Evolutionary conservation across 2,797 vertebrate genomes (phyloP), one percentile per base, ranked within the genome.

Genomic region (Lophius americanus): DNA sequence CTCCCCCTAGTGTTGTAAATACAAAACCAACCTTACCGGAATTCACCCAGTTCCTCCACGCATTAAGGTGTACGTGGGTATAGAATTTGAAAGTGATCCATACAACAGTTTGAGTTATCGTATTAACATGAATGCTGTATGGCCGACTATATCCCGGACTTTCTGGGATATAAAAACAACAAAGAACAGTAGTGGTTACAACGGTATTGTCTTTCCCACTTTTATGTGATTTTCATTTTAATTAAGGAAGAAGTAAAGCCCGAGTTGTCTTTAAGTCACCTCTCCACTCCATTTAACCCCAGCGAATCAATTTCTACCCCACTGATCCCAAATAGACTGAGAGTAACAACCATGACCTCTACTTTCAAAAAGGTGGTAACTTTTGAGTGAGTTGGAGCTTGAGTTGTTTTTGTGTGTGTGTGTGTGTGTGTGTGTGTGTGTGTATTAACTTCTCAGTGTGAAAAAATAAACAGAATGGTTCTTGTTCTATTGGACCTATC

Each of bases 251-350:
- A 43, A 23, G 4, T 2, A 72, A 62, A 35, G 49, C 42, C 62
- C 35, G 54, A 14, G 8, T 36, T 57, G 36, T 70, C 13, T 54
- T 70, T 49, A 63, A 74, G 55, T 68, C 47, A 59, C 64, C 62
- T 64, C 43, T 63, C 51, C 53, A 52, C 37, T 55, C 49, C 74
- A 65, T 73, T 75, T 79, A 76, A 78, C 51, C 53, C 37, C 1
- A 1, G 46, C 49, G 72, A 69, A 47, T 79, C 62, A 68, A 81
- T 79, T 78, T 78, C 64, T 63, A 55, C 50, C 58, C 57, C 58
- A 43, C 13, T 61, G 68, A 60, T 68, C 36, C 44, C 32, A 39
- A 61, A 78, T 72, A 49, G 53, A 12, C 51, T 38, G 37, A 39
- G 36, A 56, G 39, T 64, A 75, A 73, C 51, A 56, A 42, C 50